Evolutionary conservation across 2,888 invertebrate species (phyloP).

Genomic region (Bruchidius siliquastri): DNA sequence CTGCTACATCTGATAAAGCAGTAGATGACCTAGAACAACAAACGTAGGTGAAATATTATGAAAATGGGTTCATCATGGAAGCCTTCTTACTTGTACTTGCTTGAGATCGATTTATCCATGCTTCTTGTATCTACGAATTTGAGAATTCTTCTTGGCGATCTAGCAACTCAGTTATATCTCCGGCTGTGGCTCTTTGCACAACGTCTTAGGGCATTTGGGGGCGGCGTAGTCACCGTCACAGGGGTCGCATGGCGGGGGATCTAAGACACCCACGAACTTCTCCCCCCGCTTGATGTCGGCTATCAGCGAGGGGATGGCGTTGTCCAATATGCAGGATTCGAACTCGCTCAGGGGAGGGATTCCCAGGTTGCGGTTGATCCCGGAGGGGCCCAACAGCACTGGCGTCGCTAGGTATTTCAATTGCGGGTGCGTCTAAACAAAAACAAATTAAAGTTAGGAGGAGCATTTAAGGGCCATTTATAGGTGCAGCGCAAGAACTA

Average conservation of each 20-base stretch:
- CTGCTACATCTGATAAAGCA: too few relatives aligned
- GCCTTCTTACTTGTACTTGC: too few relatives aligned
- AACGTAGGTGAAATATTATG: too few relatives aligned
- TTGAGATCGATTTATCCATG: too few relatives aligned
- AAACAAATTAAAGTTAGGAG: background rate
- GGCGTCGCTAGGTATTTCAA: constrained; percentile 42
- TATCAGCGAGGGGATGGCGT: constrained; percentile 33
- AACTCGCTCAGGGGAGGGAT: constrained; percentile 40
- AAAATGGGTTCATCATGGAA: too few relatives aligned
- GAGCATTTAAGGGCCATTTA: too few relatives aligned
- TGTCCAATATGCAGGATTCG: constrained; percentile 41
- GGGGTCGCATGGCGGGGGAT: constrained; percentile 35
- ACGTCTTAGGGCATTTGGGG: constrained; percentile 32
- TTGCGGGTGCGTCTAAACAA: constrained; percentile 19
- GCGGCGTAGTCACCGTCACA: constrained; percentile 31
- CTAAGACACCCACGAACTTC: constrained; percentile 30
- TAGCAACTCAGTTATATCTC: background rate
- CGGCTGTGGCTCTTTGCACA: constrained; percentile 12
- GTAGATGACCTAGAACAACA: too few relatives aligned
- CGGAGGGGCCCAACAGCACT: constrained; percentile 38
- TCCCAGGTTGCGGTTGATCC: constrained; percentile 40
- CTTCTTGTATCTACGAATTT: too few relatives aligned
- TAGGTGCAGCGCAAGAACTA: too few relatives aligned
- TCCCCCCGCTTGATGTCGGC: constrained; percentile 40
- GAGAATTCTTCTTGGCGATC: too few relatives aligned